These are phyloP conservation scores for Dorcus hopei DNA, from an alignment of 2,888 invertebrate species.

Conservation along the genomic window DNA sequence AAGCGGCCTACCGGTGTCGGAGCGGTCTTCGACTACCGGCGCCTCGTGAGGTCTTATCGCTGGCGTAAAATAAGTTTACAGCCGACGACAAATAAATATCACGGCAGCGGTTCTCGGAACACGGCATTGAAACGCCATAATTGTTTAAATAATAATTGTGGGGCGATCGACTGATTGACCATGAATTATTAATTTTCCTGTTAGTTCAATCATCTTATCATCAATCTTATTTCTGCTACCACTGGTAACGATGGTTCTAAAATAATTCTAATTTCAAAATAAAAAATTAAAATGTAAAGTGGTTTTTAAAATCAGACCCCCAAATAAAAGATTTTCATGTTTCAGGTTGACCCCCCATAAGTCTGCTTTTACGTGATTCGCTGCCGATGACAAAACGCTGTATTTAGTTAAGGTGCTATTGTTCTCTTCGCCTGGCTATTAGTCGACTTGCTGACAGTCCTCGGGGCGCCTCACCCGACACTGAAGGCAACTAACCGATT, in stretches of 20 bases:
- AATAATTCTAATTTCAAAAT: no score
- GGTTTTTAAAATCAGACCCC: no score
- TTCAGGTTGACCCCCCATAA: constrained; percentile 33
- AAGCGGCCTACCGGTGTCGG: constrained; percentile 36
- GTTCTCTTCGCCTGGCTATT: constrained; percentile 29
- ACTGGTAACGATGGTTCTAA: no score
- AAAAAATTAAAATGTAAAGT: no score
- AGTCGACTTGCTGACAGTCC: constrained; percentile 26
- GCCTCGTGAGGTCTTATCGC: constrained; percentile 36
- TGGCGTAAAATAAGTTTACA: constrained; percentile 11
- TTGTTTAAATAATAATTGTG: no score
- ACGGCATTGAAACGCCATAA: background rate
- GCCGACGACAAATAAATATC: constrained; percentile 17
- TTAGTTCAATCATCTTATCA: no score
- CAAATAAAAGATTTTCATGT: no score
- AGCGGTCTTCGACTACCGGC: constrained; percentile 29
- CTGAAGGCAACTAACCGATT: constrained; percentile 20
- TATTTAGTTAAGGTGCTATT: constrained; percentile 31
- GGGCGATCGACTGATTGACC: no score
- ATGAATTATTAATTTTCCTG: no score
- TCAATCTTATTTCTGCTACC: no score
- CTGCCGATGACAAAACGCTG: constrained; percentile 30
- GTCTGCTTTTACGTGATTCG: constrained; percentile 28
- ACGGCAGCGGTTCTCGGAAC: constrained; percentile 23
- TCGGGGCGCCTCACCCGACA: constrained; percentile 22